phyloP scores from a whole-genome alignment of 2,113 vertebrate species.

The Opisthocomus hoazin region DNA sequence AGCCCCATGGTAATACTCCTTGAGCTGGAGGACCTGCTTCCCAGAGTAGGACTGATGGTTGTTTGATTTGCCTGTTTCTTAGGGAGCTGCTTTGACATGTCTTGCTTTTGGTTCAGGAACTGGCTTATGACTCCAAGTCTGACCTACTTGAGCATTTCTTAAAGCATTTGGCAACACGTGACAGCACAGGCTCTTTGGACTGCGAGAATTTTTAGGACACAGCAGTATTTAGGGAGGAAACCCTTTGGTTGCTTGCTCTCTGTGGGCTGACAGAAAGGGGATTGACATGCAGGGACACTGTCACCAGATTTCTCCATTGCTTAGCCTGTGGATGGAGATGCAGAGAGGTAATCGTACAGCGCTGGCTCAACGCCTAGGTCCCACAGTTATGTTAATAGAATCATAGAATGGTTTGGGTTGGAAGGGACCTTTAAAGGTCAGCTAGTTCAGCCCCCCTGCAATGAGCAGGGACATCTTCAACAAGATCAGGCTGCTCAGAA shows the following conservation, averaged over 20 bases:
- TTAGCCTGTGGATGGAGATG: not conserved
- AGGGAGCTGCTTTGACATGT: not conserved
- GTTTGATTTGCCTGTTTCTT: not conserved
- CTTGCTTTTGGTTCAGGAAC: not conserved
- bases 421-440: not conserved
- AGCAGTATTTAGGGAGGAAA: not conserved
- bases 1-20: not conserved
- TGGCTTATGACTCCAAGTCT: not conserved
- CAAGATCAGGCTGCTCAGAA: not conserved
- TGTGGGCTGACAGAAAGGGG: not conserved
- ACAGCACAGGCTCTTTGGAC: not conserved
- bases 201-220: not conserved
- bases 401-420: not conserved
- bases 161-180: not conserved
- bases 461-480: not conserved
- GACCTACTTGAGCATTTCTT: fast-evolving
- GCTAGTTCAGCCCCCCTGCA: not conserved
- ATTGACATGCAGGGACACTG: not conserved
- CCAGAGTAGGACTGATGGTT: not conserved
- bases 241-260: not conserved
- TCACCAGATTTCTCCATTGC: not conserved
- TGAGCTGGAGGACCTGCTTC: not conserved
- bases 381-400: not conserved
- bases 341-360: too few species aligned
- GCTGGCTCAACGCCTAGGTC: not conserved